Conservation (phyloP, 2,113 vertebrate genomes). For the Apodemus sylvaticus region DNA sequence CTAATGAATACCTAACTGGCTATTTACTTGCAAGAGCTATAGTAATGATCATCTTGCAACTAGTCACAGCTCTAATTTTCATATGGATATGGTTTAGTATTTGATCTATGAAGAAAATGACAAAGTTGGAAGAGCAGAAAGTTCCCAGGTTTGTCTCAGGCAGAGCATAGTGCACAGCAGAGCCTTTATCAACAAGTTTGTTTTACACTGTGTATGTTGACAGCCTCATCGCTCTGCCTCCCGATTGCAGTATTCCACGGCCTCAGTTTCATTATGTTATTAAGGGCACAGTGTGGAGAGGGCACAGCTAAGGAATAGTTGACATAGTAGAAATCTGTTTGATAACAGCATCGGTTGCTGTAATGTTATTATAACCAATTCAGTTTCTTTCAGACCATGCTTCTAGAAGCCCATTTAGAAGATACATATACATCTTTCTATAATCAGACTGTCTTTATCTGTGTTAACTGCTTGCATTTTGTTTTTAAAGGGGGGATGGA, state of each 20-base stretch:
- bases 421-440: neutral
- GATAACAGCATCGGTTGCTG: neutral
- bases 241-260: neutral
- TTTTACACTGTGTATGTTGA: neutral
- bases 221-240: neutral
- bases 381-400: neutral
- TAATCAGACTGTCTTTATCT: neutral
- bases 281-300: neutral
- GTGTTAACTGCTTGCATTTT: neutral
- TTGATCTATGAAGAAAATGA: neutral
- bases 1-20: neutral
- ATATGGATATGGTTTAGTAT: neutral
- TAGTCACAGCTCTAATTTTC: too few relatives aligned
- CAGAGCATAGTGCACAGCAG: neutral
- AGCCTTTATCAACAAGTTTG: neutral
- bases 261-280: neutral
- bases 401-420: neutral
- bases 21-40: neutral
- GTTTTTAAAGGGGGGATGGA: neutral
- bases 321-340: neutral
- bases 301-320: neutral
- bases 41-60: neutral
- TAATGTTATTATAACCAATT: neutral
- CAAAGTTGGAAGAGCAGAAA: neutral
- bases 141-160: neutral